phyloP scores from a whole-genome alignment of 1,140 invertebrate species.

The Parasteatoda tepidariorum region DNA sequence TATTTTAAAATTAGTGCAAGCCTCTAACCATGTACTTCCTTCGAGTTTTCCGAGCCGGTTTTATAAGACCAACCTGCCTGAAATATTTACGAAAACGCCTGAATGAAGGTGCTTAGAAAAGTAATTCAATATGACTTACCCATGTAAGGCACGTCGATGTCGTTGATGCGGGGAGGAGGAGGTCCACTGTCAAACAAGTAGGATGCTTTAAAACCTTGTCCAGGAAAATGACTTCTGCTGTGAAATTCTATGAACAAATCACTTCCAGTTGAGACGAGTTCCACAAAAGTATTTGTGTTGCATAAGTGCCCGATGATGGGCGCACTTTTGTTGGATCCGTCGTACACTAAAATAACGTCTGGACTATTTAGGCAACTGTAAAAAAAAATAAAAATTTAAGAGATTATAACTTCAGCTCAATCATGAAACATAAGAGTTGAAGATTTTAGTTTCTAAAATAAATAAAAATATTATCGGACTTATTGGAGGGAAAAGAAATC shows the following conservation, averaged over 20 bases:
- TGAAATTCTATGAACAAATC: slow-evolving; percentile 85
- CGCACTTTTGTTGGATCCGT: slow-evolving; percentile 75
- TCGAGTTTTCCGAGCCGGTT: too few relatives aligned
- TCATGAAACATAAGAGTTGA: too few relatives aligned
- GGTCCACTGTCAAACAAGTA: slow-evolving; percentile 75
- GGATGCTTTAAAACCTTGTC: slow-evolving; percentile 86
- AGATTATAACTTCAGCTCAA: not conserved
- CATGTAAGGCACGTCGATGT: slow-evolving; percentile 70
- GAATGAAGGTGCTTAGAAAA: too few relatives aligned
- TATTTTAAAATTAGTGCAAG: too few relatives aligned
- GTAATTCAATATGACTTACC: slow-evolving; percentile 63
- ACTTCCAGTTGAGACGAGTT: slow-evolving; percentile 82
- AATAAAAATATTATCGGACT: too few relatives aligned
- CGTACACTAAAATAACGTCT: slow-evolving; percentile 83
- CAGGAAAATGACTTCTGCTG: slow-evolving; percentile 81
- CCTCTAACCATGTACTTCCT: too few relatives aligned
- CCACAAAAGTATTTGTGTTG: slow-evolving; percentile 79
- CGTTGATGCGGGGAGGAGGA: slow-evolving; percentile 40
- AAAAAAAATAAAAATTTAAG: not conserved
- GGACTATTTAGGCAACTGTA: slow-evolving; percentile 81
- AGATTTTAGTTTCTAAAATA: too few relatives aligned
- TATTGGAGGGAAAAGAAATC: too few relatives aligned
- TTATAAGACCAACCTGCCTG: too few relatives aligned
- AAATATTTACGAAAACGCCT: too few relatives aligned
- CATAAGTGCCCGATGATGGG: slow-evolving; percentile 84